phyloP scores from a whole-genome alignment of 2,888 invertebrate genomes.

The Plebejus anna region DNA sequence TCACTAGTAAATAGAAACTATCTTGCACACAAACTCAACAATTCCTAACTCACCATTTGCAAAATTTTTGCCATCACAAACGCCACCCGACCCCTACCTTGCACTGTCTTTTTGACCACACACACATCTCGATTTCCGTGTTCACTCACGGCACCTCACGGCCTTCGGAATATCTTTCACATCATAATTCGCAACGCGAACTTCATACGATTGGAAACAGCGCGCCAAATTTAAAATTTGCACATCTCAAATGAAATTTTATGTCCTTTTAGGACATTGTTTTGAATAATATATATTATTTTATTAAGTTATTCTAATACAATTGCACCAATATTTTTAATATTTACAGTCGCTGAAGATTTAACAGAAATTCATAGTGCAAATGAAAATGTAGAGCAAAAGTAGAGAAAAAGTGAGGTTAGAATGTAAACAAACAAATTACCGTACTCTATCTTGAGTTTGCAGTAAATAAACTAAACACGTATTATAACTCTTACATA shows the following conservation, averaged over 20 bases:
- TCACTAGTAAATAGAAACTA: conserved; percentile 62
- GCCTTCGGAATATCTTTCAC: conserved; percentile 83
- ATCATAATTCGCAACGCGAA: conserved; percentile 82
- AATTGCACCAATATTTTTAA: not conserved
- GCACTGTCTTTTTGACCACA: conserved; percentile 84
- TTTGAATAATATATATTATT: not conserved
- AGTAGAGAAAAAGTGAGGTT: conserved; percentile 31
- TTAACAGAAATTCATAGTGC: not conserved
- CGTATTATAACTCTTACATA: not conserved
- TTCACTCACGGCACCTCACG: conserved; percentile 77
- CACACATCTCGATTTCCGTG: conserved; percentile 81
- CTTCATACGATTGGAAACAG: conserved; percentile 71
- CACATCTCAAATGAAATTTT: conserved; percentile 37
- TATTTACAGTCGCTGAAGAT: not conserved
- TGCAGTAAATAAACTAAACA: not conserved
- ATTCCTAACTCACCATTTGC: conserved; percentile 86
- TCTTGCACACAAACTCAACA: conserved; percentile 61
- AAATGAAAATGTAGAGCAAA: conserved; percentile 1
- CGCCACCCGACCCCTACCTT: conserved; percentile 88
- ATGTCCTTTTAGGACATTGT: not conserved
- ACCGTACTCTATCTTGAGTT: conserved; percentile 1
- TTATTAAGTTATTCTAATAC: not conserved
- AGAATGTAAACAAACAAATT: conserved; percentile 14
- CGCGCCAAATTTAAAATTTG: conserved; percentile 74
- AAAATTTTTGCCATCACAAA: conserved; percentile 89